A percentile compares a stretch with the other conserved stretches of the same genome.
These are phyloP conservation scores for Orthosia gothica DNA, from an alignment of 2,888 invertebrate species.

Conservation along the genomic window DNA sequence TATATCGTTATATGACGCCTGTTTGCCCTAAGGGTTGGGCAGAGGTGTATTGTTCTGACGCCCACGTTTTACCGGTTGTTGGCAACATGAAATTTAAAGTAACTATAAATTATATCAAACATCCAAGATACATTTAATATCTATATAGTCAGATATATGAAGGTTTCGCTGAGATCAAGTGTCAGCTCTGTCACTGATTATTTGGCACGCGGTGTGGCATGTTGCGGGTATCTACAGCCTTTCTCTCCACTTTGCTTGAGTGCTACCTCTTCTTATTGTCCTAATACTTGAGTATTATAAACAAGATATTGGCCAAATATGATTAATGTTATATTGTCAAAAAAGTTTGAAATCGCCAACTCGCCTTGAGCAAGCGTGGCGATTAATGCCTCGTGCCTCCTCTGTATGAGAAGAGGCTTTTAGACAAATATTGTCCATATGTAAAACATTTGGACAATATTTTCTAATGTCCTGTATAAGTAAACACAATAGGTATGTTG, in stretches of 20 bases:
- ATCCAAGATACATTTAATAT: neutral
- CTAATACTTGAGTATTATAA: neutral
- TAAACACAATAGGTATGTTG: too few species aligned
- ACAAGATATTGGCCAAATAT: neutral
- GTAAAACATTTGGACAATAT: too few species aligned
- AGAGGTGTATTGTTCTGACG: neutral
- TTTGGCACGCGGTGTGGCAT: slow-evolving; percentile 40
- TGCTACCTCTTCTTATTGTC: slow-evolving; percentile 3
- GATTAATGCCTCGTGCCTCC: too few species aligned
- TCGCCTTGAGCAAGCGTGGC: too few species aligned
- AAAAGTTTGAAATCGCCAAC: too few species aligned
- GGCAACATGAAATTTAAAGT: neutral
- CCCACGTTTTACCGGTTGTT: neutral
- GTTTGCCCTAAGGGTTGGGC: neutral
- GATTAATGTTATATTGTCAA: too few species aligned
- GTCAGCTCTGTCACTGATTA: slow-evolving; percentile 17
- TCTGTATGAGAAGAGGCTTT: too few species aligned
- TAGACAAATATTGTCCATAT: neutral
- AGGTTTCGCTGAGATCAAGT: slow-evolving; percentile 3
- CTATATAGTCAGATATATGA: neutral
- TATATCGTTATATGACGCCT: neutral
- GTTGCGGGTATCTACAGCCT: slow-evolving; percentile 36
- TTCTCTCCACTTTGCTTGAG: slow-evolving; percentile 6
- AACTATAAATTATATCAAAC: neutral
- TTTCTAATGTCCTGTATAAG: too few species aligned